Base-by-base conservation (phyloP, 2,113 vertebrate genomes). In the Chauna torquata region DNA sequence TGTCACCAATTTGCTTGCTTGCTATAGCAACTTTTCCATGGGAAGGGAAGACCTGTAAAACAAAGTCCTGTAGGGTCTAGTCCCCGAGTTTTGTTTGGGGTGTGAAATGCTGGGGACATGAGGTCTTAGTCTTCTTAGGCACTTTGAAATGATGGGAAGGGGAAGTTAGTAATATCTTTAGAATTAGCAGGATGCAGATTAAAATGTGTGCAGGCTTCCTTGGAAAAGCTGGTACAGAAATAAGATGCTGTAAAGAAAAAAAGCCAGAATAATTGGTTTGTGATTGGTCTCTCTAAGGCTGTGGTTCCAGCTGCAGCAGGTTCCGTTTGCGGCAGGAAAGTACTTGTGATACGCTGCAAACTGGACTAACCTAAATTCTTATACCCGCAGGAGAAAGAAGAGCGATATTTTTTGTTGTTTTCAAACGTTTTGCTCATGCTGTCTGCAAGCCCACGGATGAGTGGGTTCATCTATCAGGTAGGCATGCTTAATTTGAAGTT, bases 391-490 rank as follows among this genome's bases (percentile, higher is more conserved):
- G 99, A 99, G 72, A 99, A 99, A 97, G 99, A 99, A 44, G 99
- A 99, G 94, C 97, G 99, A 2, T 99, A 99, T 97, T 98, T 99
- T 80, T 98, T 99, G 98, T 97, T 99, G 88, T 99, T 99, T 97
- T 98, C 99, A 34, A 99, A 96, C 12, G 83, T 98, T 94, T 91
- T 99, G 84, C 97, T 99, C 82, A 99, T 99, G 98, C 97, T 99
- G 40, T 99, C 99, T 42, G 99, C 99, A 87, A 99, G 99, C 97
- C 99, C 99, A 78, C 98, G 99, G 70, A 99, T 99, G 99, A 99
- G 99, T 93, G 99, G 99, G 91, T 99, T 99, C 88, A 99, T 99
- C 94, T 99, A 99, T 97, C 99, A 99, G 99, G 99, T 99, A 97
- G 98, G 94, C 82, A 71, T 17, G 54, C 83, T 94, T 84, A 47